These are phyloP conservation scores for Drosophila carrolli DNA, from an alignment of 1,140 invertebrate species.

Conservation along the genomic window DNA sequence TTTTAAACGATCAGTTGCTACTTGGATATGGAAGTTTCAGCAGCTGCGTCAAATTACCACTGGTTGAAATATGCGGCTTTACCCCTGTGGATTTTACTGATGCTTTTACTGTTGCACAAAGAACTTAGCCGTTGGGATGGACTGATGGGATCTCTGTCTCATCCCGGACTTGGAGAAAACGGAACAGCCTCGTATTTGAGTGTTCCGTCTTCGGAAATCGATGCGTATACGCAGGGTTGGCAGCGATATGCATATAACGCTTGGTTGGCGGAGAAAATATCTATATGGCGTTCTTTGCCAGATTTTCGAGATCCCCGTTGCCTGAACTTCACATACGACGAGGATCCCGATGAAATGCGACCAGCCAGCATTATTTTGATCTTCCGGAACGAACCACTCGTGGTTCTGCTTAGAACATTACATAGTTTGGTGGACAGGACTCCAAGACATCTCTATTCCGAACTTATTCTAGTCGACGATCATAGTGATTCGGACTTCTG, in stretches of 20 bases:
- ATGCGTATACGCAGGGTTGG: constrained; percentile 4
- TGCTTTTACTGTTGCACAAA: background rate
- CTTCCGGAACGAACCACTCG: constrained; percentile 96
- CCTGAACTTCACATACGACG: background rate
- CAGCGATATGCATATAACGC: constrained; percentile 1
- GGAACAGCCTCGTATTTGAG: constrained; percentile 1
- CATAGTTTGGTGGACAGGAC: constrained; percentile 92
- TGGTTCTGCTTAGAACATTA: constrained; percentile 92
- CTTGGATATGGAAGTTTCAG: background rate
- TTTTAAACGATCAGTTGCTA: background rate
- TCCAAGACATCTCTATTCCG: constrained; percentile 90
- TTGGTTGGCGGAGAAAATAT: constrained; percentile 31
- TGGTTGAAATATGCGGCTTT: constrained; percentile 2
- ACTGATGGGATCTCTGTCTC: background rate
- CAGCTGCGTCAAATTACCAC: background rate
- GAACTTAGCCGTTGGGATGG: constrained; percentile 4
- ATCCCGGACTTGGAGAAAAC: constrained; percentile 1
- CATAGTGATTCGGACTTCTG: constrained; percentile 86
- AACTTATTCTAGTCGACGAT: constrained; percentile 96
- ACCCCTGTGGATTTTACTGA: background rate
- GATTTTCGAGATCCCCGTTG: constrained; percentile 29
- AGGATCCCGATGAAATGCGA: constrained; percentile 75
- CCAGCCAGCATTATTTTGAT: background rate
- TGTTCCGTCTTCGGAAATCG: constrained; percentile 2
- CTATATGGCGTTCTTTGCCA: constrained; percentile 9